Evolutionary conservation across 2,797 vertebrate species (phyloP).

Genomic region (Takifugu ocellatus): DNA sequence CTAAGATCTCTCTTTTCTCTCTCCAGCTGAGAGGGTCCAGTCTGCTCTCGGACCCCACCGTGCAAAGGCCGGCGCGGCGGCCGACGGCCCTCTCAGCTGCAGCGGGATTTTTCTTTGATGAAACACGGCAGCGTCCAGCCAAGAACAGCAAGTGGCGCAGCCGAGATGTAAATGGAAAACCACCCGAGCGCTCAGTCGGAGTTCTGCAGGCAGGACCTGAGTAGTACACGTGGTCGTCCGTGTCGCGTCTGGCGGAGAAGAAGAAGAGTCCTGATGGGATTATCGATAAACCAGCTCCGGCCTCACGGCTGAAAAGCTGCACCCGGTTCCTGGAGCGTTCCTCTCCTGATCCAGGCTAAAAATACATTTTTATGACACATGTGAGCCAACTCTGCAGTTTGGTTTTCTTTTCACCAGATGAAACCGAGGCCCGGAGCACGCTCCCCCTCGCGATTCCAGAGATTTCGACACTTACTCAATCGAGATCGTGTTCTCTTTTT

Average conservation of each 20-base stretch:
- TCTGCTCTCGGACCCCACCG: conserved; percentile 34
- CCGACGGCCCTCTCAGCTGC: conserved; percentile 57
- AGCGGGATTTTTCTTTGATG: conserved; percentile 84
- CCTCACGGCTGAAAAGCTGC: conserved; percentile 41
- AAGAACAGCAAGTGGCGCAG: conserved; percentile 85
- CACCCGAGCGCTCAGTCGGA: conserved; percentile 81
- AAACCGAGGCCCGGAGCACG: conserved; percentile 59
- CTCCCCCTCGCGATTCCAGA: conserved; percentile 69
- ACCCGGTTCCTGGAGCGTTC: conserved; percentile 51
- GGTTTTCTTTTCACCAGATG: conserved; percentile 55
- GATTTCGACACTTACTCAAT: conserved; percentile 76
- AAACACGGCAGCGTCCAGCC: conserved; percentile 74
- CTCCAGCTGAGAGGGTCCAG: conserved; percentile 40
- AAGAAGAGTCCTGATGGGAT: conserved; percentile 36
- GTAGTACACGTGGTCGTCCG: conserved; percentile 78
- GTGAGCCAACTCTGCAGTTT: conserved; percentile 60
- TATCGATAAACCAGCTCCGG: conserved; percentile 31
- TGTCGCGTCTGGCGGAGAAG: conserved; percentile 63
- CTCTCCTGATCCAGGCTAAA: conserved; percentile 70
- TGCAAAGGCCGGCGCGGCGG: conserved; percentile 52
- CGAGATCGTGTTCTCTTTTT: conserved; percentile 61
- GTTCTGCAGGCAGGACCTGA: conserved; percentile 78
- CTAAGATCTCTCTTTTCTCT: conserved; percentile 33
- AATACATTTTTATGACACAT: conserved; percentile 71
- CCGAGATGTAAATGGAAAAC: conserved; percentile 82